phyloP scores from a whole-genome alignment of 2,113 vertebrate genomes.

The Dromiciops gliroides region DNA sequence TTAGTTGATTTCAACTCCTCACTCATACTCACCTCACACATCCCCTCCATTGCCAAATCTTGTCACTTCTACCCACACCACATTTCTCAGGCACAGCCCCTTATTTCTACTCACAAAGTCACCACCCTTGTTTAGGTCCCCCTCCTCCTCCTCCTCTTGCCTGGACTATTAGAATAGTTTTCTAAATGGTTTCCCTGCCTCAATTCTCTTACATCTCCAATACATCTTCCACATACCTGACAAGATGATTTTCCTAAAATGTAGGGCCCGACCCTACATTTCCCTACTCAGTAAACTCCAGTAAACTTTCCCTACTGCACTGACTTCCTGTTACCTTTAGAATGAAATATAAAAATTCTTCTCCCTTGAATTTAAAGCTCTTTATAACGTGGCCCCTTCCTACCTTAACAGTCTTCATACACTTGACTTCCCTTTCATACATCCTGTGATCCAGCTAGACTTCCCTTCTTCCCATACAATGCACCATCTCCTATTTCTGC shows the following conservation, averaged over 20 bases:
- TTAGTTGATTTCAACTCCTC: not conserved
- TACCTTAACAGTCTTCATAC: no score
- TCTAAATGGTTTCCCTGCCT: not conserved
- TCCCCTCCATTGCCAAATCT: not conserved
- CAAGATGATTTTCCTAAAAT: not conserved
- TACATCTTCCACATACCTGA: not conserved
- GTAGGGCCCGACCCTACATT: not conserved
- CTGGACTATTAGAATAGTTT: not conserved
- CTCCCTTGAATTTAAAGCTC: no score
- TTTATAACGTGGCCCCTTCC: not conserved
- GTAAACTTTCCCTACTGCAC: no score
- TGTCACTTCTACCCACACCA: not conserved
- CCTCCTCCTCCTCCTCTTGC: not conserved
- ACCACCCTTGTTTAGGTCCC: not conserved
- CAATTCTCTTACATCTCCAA: not conserved
- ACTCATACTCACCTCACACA: not conserved
- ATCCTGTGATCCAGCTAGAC: not conserved
- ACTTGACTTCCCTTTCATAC: not conserved
- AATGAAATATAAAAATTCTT: not conserved
- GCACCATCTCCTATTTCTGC: not conserved
- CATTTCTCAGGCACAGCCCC: not conserved
- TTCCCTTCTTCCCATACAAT: not conserved
- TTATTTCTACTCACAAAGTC: not conserved
- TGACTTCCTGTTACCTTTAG: not conserved
- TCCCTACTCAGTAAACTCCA: not conserved